phyloP scores from a whole-genome alignment of 2,888 invertebrate genomes.

The Tetramorium bicarinatum region DNA sequence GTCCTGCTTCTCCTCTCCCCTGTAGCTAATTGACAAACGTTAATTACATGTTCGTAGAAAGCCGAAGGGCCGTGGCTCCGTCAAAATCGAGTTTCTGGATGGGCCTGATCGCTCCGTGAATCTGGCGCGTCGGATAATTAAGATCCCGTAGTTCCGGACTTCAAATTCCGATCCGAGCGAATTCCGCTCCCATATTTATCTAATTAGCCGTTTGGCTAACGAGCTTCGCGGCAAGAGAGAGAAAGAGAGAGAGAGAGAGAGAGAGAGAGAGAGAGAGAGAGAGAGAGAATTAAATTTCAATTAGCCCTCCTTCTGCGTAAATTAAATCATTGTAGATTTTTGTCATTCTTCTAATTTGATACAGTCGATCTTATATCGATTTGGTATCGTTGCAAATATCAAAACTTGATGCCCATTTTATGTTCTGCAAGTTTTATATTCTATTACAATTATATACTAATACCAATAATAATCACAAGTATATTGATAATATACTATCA shows the following conservation, averaged over 20 bases:
- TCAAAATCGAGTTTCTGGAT: constrained; percentile 55
- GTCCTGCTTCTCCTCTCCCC: background rate
- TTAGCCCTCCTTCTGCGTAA: constrained; percentile 14
- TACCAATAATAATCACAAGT: background rate
- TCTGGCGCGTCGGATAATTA: constrained; percentile 52
- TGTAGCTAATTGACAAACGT: constrained; percentile 46
- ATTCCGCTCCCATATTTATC: constrained; percentile 45
- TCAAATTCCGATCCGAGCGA: constrained; percentile 41
- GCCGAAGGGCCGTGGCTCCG: constrained; percentile 19
- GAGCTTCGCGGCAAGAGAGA: constrained; percentile 16
- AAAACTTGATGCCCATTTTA: background rate
- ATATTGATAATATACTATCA: background rate
- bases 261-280: background rate
- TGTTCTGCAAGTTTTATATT: background rate
- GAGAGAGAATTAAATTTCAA: constrained; percentile 36
- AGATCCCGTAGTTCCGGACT: constrained; percentile 41
- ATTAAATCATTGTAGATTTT: constrained; percentile 33
- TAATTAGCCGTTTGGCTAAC: constrained; percentile 52
- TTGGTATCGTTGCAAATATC: background rate
- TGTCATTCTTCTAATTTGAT: background rate
- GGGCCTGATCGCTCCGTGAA: constrained; percentile 22
- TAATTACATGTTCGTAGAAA: constrained; percentile 42
- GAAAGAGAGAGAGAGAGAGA: background rate
- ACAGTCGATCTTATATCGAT: background rate
- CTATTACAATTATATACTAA: background rate